Percentiles rank a stretch among this genome's conserved stretches.
Conservation (phyloP, 2,888 invertebrate species). For the Spodoptera exigua region DNA sequence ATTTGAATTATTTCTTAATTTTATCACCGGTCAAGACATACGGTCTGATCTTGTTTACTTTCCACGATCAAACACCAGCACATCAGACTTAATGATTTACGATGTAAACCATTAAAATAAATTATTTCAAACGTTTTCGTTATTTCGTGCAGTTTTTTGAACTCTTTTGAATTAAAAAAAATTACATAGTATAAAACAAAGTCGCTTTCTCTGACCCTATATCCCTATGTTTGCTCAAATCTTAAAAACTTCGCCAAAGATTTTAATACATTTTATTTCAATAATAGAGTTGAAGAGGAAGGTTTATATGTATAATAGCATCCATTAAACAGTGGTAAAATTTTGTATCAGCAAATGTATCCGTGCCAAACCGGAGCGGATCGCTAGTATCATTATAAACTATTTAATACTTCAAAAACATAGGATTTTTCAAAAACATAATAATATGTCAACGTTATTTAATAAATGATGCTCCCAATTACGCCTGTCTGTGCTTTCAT, state of each 20-base stretch:
- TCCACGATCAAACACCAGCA: slow-evolving; percentile 13
- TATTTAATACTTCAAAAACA: slow-evolving; percentile 5
- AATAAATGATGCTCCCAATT: slow-evolving; percentile 15
- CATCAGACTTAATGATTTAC: slow-evolving; percentile 40
- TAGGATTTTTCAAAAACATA: background rate
- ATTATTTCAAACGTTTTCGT: slow-evolving; percentile 31
- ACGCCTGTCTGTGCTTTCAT: slow-evolving; percentile 13
- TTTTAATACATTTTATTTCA: too few species aligned
- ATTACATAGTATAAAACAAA: too few species aligned
- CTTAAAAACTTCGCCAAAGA: too few species aligned
- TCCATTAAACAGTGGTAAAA: too few species aligned
- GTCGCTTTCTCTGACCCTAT: too few species aligned
- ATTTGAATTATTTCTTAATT: background rate
- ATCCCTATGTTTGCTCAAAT: too few species aligned
- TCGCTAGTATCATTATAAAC: too few species aligned
- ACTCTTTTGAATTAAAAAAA: slow-evolving; percentile 27
- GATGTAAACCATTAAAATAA: slow-evolving; percentile 28
- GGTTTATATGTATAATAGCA: too few species aligned
- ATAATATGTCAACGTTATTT: slow-evolving; percentile 29
- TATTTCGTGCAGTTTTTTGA: slow-evolving; percentile 30
- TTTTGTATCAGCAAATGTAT: too few species aligned
- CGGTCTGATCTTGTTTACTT: slow-evolving; percentile 5
- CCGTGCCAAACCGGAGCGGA: too few species aligned
- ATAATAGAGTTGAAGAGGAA: too few species aligned
- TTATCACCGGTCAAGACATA: slow-evolving; percentile 6